These are phyloP conservation scores for Chaetura pelagica DNA, from an alignment of 2,113 vertebrate species.

Conservation along the genomic window DNA sequence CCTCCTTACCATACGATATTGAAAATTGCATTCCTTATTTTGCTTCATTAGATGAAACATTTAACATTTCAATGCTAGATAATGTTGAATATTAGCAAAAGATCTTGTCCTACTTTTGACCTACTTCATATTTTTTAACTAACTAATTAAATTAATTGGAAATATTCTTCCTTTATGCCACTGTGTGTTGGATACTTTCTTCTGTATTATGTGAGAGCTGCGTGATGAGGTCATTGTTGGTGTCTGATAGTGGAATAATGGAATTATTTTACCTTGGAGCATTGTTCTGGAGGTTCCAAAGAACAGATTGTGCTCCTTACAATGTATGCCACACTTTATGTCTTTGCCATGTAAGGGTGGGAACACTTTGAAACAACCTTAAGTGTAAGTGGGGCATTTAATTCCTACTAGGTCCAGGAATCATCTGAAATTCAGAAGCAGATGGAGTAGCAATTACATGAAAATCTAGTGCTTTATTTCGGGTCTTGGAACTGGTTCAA, in stretches of 20 bases:
- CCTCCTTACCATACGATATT: not conserved
- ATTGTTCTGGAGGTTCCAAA: not conserved
- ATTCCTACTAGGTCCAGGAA: not conserved
- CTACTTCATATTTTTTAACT: not conserved
- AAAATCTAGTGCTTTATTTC: not conserved
- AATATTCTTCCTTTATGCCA: not conserved
- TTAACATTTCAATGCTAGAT: not conserved
- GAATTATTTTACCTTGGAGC: not conserved
- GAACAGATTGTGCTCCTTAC: not conserved
- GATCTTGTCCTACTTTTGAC: not conserved
- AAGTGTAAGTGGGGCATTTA: not conserved
- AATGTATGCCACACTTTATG: rapidly evolving
- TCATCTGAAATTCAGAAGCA: not conserved
- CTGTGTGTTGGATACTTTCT: not conserved
- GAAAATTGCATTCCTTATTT: not conserved
- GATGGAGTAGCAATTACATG: not conserved
- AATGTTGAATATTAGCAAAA: not conserved
- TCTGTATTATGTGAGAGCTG: not conserved
- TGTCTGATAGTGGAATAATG: not conserved
- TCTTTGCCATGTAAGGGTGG: not conserved
- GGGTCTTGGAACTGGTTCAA: not conserved
- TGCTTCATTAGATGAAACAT: not conserved
- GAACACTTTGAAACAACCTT: not conserved
- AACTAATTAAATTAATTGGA: not conserved
- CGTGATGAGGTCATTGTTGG: not conserved